These are phyloP conservation scores for Drosophila hydei DNA, from an alignment of 1,140 invertebrate species.

Conservation along the genomic window DNA sequence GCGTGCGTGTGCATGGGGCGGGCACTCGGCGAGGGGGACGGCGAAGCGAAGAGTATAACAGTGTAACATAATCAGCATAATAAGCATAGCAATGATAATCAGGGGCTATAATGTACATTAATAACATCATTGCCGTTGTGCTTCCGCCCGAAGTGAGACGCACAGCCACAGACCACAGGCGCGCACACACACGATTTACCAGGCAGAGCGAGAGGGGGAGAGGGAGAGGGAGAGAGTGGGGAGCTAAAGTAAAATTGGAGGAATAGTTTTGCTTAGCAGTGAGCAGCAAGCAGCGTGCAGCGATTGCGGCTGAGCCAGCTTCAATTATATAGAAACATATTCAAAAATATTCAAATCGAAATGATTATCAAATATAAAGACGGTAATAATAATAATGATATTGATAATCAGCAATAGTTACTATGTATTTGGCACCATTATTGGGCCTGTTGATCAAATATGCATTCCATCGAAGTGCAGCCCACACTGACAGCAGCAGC, in stretches of 20 bases:
- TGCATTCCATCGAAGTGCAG: too few relatives aligned
- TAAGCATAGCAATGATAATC: conserved; percentile 44
- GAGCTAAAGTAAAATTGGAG: neutral
- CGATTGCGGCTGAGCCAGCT: conserved; percentile 7
- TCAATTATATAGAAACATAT: conserved; percentile 35
- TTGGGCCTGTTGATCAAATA: too few relatives aligned
- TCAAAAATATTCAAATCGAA: conserved; percentile 33
- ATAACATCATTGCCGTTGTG: conserved; percentile 29
- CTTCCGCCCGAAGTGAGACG: conserved; percentile 32
- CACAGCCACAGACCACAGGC: conserved; percentile 5
- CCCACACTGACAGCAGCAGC: neutral
- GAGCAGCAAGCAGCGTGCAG: conserved; percentile 6
- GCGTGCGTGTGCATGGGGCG: neutral
- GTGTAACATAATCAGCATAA: conserved; percentile 46
- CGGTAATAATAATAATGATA: conserved; percentile 1
- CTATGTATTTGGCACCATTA: neutral
- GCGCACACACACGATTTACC: neutral
- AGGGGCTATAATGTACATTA: conserved; percentile 37
- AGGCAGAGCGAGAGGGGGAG: neutral
- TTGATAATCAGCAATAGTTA: conserved; percentile 8
- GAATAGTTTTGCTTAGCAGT: neutral
- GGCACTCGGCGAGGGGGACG: neutral
- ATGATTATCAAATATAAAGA: neutral
- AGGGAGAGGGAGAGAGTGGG: neutral
- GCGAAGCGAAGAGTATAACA: neutral